These are phyloP conservation scores for Deilephila elpenor DNA, from an alignment of 2,888 invertebrate genomes.

Conservation along the genomic window DNA sequence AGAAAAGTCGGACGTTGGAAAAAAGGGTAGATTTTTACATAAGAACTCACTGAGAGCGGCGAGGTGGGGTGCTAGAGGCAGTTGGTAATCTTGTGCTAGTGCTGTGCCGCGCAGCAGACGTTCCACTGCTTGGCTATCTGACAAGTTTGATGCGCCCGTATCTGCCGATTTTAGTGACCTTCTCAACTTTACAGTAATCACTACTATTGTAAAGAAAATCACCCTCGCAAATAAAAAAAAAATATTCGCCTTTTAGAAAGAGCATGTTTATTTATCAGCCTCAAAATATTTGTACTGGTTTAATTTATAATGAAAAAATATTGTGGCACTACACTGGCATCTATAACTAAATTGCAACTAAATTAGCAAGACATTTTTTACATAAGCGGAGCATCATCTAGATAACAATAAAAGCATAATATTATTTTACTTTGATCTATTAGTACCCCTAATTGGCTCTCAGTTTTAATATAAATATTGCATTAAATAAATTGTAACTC, in stretches of 20 bases:
- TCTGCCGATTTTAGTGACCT: slow-evolving; percentile 52
- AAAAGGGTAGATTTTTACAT: slow-evolving; percentile 58
- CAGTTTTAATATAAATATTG: no score
- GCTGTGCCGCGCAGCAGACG: slow-evolving; percentile 76
- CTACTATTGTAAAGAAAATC: slow-evolving; percentile 20
- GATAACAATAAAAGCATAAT: no score
- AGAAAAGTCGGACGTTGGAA: not conserved
- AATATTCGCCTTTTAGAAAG: not conserved
- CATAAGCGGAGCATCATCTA: no score
- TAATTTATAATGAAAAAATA: no score
- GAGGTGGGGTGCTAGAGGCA: slow-evolving; percentile 78
- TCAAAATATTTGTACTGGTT: not conserved
- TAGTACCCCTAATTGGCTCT: no score
- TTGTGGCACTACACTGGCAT: not conserved
- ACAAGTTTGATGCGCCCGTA: slow-evolving; percentile 68
- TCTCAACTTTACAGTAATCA: slow-evolving; percentile 22
- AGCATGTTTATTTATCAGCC: not conserved
- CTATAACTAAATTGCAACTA: no score
- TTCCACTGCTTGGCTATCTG: slow-evolving; percentile 81
- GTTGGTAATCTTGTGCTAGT: slow-evolving; percentile 79
- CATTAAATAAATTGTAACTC: no score
- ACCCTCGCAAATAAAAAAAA: slow-evolving; percentile 18
- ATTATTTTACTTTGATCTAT: no score
- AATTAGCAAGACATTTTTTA: no score
- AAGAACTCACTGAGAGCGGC: slow-evolving; percentile 82